phyloP scores from a whole-genome alignment of 2,113 vertebrate genomes.

The Sebastes fasciatus region DNA sequence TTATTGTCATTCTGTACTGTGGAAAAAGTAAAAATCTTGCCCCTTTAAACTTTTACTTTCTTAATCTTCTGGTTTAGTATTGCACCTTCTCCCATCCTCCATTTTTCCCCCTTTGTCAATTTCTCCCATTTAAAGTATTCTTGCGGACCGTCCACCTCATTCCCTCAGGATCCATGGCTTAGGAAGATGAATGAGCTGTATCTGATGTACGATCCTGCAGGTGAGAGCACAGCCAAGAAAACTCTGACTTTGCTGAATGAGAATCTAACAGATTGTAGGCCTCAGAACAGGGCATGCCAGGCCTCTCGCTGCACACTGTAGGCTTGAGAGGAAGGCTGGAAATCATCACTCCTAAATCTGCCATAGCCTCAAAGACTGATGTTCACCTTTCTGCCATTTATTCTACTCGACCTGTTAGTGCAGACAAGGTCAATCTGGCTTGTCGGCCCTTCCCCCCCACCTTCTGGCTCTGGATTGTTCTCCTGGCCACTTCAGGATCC shows the following conservation, averaged over 20 bases:
- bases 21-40: conserved; percentile 1
- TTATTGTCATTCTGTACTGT: background rate
- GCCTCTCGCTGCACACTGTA: conserved; percentile 12
- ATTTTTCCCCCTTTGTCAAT: background rate
- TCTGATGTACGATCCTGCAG: conserved; percentile 60
- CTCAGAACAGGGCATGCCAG: conserved; percentile 24
- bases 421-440: conserved; percentile 70
- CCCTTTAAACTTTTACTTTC: conserved; percentile 6
- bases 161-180: conserved; percentile 34
- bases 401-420: conserved; percentile 48
- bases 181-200: conserved; percentile 48
- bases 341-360: conserved; percentile 63
- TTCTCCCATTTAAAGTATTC: conserved; percentile 33
- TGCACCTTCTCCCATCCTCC: background rate
- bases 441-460: conserved; percentile 25
- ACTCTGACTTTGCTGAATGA: conserved; percentile 40
- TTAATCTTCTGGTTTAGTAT: conserved; percentile 25
- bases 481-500: conserved; percentile 47
- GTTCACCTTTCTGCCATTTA: conserved; percentile 58
- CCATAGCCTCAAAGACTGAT: conserved; percentile 55
- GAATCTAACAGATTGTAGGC: conserved; percentile 41
- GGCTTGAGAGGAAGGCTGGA: conserved; percentile 3
- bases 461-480: conserved; percentile 51
- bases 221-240: conserved; percentile 45
- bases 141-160: conserved; percentile 43